These are phyloP conservation scores for Siphonodentalium dalli DNA, from an alignment of 2,888 invertebrate genomes.

Conservation along the genomic window DNA sequence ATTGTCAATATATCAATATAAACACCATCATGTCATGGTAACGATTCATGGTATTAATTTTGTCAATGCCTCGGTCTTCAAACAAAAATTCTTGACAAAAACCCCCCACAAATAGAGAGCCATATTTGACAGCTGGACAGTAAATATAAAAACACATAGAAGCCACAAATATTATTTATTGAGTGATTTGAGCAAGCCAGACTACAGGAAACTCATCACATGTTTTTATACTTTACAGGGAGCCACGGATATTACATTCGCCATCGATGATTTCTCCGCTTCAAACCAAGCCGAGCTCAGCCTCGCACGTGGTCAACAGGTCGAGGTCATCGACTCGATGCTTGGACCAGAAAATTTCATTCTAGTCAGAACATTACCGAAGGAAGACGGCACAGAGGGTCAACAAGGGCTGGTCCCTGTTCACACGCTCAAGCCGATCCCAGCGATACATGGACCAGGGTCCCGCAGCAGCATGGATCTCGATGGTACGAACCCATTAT, in stretches of 20 bases:
- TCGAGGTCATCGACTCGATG: conserved; percentile 82
- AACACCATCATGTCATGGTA: too few relatives aligned
- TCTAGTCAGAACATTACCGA: conserved; percentile 57
- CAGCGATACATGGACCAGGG: conserved; percentile 52
- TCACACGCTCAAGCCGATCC: conserved; percentile 61
- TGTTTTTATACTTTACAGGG: too few relatives aligned
- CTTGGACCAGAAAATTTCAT: conserved; percentile 64
- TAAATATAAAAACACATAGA: too few relatives aligned
- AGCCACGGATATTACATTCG: conserved; percentile 54
- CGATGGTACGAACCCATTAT: conserved; percentile 56
- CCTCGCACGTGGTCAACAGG: conserved; percentile 90
- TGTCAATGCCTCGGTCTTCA: too few relatives aligned
- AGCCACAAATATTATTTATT: too few relatives aligned
- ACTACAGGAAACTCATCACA: too few relatives aligned
- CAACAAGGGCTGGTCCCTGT: conserved; percentile 64
- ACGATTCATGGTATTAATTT: too few relatives aligned
- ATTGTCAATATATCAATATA: too few relatives aligned
- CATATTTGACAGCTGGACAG: too few relatives aligned
- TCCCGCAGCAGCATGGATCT: conserved; percentile 59
- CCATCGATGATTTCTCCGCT: conserved; percentile 76
- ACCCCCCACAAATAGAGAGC: too few relatives aligned
- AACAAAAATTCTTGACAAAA: too few relatives aligned
- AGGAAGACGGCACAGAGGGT: conserved; percentile 41
- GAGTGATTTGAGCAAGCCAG: too few relatives aligned
- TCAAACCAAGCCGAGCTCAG: conserved; percentile 80